Evolutionary conservation across 2,113 vertebrate species (phyloP).

Genomic region (Pelmatolapia mariae): DNA sequence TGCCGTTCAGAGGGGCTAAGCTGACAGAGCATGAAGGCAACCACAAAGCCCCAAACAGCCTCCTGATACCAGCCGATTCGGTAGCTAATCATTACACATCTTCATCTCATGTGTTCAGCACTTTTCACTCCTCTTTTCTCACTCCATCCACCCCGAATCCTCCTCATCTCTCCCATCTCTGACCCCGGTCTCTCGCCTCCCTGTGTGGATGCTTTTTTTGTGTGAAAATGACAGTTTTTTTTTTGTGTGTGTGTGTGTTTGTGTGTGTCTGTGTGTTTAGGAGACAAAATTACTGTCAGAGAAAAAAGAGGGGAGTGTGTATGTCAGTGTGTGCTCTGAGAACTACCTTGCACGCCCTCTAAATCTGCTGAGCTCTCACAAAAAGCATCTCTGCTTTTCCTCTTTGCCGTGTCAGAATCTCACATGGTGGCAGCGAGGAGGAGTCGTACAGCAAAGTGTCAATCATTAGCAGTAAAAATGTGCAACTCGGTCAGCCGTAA

Average conservation of each 20-base stretch:
- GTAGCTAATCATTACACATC: conserved; percentile 53
- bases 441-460: conserved; percentile 4
- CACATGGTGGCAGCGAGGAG: background rate
- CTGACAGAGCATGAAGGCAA: conserved; percentile 37
- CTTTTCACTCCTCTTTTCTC: conserved; percentile 1
- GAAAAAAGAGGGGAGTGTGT: background rate
- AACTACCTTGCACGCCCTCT: conserved; percentile 42
- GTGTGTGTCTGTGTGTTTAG: background rate
- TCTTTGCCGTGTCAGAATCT: background rate
- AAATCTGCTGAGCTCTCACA: conserved; percentile 55
- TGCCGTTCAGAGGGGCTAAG: background rate
- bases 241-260: background rate
- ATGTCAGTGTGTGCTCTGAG: background rate
- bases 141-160: background rate
- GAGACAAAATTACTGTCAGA: background rate
- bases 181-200: conserved; percentile 17
- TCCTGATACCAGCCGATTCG: conserved; percentile 7
- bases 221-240: conserved; percentile 22
- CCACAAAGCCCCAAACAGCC: conserved; percentile 22
- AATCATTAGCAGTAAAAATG: background rate
- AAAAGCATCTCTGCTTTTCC: conserved; percentile 12
- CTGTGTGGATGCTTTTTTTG: background rate
- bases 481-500: background rate
- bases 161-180: background rate
- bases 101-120: conserved; percentile 35